phyloP scores from a whole-genome alignment of 2,797 vertebrate species.

The Trichosurus vulpecula region DNA sequence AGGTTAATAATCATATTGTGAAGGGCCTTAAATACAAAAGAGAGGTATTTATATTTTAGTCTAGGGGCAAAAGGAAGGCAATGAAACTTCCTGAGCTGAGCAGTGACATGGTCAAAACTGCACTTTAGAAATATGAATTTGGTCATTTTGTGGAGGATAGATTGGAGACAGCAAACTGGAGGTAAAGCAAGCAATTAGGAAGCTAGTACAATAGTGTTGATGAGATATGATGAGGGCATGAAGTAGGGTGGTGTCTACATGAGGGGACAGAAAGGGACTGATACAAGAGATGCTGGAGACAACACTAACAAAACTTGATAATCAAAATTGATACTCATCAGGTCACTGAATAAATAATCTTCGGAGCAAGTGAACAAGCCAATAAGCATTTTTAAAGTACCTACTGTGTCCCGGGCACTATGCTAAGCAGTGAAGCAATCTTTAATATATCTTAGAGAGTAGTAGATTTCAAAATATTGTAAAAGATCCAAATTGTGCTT shows the following conservation, averaged over 20 bases:
- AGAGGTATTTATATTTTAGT: neutral
- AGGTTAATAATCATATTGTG: neutral
- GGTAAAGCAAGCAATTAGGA: neutral
- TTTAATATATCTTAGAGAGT: neutral
- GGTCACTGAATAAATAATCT: neutral
- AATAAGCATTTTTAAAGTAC: neutral
- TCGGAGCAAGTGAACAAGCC: neutral
- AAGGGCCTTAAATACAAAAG: neutral
- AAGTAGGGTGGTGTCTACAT: neutral
- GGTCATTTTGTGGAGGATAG: neutral
- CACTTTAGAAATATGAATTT: neutral
- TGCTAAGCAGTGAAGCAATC: neutral
- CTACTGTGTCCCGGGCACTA: neutral
- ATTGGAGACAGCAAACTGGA: neutral
- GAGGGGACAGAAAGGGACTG: neutral
- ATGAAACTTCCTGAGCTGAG: neutral
- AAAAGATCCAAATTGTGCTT: neutral
- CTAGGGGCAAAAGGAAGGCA: neutral
- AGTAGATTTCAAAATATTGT: neutral
- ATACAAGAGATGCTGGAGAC: neutral
- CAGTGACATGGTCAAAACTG: neutral
- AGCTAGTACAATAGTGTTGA: neutral
- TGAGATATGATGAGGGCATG: neutral
- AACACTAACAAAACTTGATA: too few relatives aligned
- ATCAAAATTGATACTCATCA: too few relatives aligned